Base-by-base conservation (phyloP, 2,797 vertebrate species). In the Coilia nasus region DNA sequence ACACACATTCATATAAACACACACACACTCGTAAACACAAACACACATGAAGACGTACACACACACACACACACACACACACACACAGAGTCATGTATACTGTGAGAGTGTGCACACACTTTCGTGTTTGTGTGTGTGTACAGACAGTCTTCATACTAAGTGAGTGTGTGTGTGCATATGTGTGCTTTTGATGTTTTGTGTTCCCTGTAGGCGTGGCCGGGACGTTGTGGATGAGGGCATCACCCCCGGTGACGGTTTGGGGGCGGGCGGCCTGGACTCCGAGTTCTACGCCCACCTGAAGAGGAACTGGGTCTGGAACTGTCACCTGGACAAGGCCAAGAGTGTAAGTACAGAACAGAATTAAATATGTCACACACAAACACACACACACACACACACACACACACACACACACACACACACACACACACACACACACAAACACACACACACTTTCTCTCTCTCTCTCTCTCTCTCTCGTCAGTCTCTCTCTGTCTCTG, bases 221-320 rank as follows among this genome's bases (percentile, higher is more conserved):
- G 96, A 97, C 15, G 94, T 97, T 7, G 88, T 95, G 0, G 97
- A 99, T 23, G 95, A 97, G 46, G 97, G 97, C 0, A 88, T 91
- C 0, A 94, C 96, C 84, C 98, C 98, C 0, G 98, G 98, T 54
- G 97, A 99, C 0, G 94, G 96, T 2, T 90, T 96, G 87, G 98
- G 98, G 75, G 98, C 98, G 0, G 98, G 94, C 0, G 98, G 98
- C 2, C 93, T 99, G 31, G 96, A 99, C 91, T 99, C 97, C 7
- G 97, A 96, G 57, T 98, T 99, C 89, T 99, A 97, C 6, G 94
- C 93, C 50, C 98, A 99, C 89, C 93, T 99, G 2, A 99, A 99
- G 89, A 96, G 98, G 28, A 99, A 99, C 85, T 99, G 98, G 98
- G 93, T 97, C 86, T 99, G 98, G 98, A 99, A 97, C 83, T 98